Percentiles rank a stretch among this genome's conserved stretches.
Evolutionary conservation across 2,888 invertebrate species (phyloP).

Genomic region (Caenorhabditis plicata): DNA sequence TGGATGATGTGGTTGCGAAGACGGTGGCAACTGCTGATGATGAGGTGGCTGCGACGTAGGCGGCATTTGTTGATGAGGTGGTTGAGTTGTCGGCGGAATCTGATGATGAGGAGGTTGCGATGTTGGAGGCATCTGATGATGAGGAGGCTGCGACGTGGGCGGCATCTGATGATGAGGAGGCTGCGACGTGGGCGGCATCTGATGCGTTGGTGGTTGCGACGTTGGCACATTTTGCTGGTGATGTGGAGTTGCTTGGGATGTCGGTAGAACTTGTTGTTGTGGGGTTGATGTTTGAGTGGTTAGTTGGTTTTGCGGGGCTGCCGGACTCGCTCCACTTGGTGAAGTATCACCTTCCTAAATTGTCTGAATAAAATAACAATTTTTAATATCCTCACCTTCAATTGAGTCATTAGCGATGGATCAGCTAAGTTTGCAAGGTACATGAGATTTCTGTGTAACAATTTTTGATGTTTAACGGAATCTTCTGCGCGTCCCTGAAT

Average conservation of each 20-base stretch:
- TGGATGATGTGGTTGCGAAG: constrained; percentile 18
- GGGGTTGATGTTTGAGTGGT: constrained; percentile 12
- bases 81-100: too few relatives aligned
- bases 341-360: neutral
- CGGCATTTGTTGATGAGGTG: too few relatives aligned
- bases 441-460: constrained; percentile 89
- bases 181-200: constrained; percentile 3
- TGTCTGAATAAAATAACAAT: too few relatives aligned
- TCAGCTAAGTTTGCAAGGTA: constrained; percentile 96
- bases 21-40: too few relatives aligned
- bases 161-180: too few relatives aligned
- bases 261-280: constrained; percentile 8
- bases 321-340: neutral
- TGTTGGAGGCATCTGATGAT: too few relatives aligned
- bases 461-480: constrained; percentile 77
- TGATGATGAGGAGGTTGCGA: too few relatives aligned
- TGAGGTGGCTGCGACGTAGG: too few relatives aligned
- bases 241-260: constrained; percentile 12
- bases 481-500: constrained; percentile 45
- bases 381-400: too few relatives aligned
- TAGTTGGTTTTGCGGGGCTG: neutral
- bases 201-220: constrained; percentile 13
- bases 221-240: too few relatives aligned
- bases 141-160: constrained; percentile 10
- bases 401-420: constrained; percentile 36